phyloP scores from a whole-genome alignment of 2,113 vertebrate genomes.

The Elachura formosa region DNA sequence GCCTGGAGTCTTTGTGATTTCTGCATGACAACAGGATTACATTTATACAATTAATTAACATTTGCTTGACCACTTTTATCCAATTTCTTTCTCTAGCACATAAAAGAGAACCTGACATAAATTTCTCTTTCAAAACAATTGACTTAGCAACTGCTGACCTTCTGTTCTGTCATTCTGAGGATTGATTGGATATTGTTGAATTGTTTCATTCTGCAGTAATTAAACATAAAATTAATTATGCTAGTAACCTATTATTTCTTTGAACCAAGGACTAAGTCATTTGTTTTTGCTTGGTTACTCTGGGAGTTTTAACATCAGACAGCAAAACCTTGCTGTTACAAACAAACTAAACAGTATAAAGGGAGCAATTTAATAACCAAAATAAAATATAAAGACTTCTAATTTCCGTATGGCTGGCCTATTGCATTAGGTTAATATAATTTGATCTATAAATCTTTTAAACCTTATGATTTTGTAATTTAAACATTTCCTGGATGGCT shows the following conservation, averaged over 20 bases:
- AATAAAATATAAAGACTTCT: slow-evolving; percentile 73
- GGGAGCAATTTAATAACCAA: slow-evolving; percentile 70
- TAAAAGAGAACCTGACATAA: slow-evolving; percentile 80
- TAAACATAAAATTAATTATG: slow-evolving; percentile 86
- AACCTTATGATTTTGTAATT: slow-evolving; percentile 78
- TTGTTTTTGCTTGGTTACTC: slow-evolving; percentile 76
- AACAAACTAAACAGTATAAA: slow-evolving; percentile 69
- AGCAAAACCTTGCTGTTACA: slow-evolving; percentile 61
- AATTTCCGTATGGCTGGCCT: slow-evolving; percentile 75
- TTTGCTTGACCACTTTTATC: slow-evolving; percentile 81
- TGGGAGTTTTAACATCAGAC: slow-evolving; percentile 65
- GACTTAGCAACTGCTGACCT: slow-evolving; percentile 83
- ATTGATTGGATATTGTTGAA: slow-evolving; percentile 82
- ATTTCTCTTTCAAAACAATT: slow-evolving; percentile 84
- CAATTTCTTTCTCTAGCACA: slow-evolving; percentile 79
- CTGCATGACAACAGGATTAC: slow-evolving; percentile 70
- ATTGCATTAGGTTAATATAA: slow-evolving; percentile 77
- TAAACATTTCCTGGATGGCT: slow-evolving; percentile 82
- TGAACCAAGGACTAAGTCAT: slow-evolving; percentile 79
- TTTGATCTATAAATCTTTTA: slow-evolving; percentile 78
- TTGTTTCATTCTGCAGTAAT: slow-evolving; percentile 83
- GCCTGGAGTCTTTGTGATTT: slow-evolving; percentile 61
- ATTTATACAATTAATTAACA: slow-evolving; percentile 80
- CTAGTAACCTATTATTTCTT: slow-evolving; percentile 80
- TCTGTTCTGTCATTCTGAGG: slow-evolving; percentile 77